Evolutionary conservation across 2,888 invertebrate genomes (phyloP).

Genomic region (Chironomus riparius): DNA sequence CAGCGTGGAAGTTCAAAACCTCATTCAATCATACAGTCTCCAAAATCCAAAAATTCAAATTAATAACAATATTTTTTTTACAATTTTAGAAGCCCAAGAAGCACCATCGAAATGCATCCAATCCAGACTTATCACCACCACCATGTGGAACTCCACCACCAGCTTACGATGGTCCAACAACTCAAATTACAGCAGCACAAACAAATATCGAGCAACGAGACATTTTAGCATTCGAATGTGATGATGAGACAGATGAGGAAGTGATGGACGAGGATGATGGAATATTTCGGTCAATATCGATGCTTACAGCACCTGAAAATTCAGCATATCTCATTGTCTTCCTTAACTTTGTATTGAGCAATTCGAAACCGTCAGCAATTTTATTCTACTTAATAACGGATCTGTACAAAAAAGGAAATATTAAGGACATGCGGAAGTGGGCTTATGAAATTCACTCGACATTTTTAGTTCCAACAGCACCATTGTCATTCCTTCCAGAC

Average conservation of each 20-base stretch:
- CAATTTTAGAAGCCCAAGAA: slow-evolving; percentile 12
- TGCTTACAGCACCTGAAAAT: slow-evolving; percentile 68
- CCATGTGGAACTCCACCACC: slow-evolving; percentile 71
- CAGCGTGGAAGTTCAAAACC: no score
- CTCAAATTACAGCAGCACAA: slow-evolving; percentile 38
- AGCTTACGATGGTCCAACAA: slow-evolving; percentile 50
- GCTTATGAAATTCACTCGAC: slow-evolving; percentile 98
- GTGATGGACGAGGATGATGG: slow-evolving; percentile 70
- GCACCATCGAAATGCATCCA: background rate
- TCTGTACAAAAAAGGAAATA: slow-evolving; percentile 73
- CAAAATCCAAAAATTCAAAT: no score
- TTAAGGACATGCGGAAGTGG: slow-evolving; percentile 93
- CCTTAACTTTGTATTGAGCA: slow-evolving; percentile 80
- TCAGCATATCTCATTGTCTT: slow-evolving; percentile 85
- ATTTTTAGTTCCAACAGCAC: slow-evolving; percentile 80
- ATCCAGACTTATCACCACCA: slow-evolving; percentile 54
- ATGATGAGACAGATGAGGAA: slow-evolving; percentile 82
- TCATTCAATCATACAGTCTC: no score
- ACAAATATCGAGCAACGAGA: slow-evolving; percentile 52
- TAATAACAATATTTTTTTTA: no score
- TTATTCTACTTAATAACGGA: slow-evolving; percentile 82
- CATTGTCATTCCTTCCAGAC: slow-evolving; percentile 14
- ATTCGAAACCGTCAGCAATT: slow-evolving; percentile 63
- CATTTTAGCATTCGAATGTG: slow-evolving; percentile 94
- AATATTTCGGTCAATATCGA: slow-evolving; percentile 76